These are phyloP conservation scores for Xiphophorus birchmanni DNA, from an alignment of 2,797 vertebrate species.

Conservation along the genomic window DNA sequence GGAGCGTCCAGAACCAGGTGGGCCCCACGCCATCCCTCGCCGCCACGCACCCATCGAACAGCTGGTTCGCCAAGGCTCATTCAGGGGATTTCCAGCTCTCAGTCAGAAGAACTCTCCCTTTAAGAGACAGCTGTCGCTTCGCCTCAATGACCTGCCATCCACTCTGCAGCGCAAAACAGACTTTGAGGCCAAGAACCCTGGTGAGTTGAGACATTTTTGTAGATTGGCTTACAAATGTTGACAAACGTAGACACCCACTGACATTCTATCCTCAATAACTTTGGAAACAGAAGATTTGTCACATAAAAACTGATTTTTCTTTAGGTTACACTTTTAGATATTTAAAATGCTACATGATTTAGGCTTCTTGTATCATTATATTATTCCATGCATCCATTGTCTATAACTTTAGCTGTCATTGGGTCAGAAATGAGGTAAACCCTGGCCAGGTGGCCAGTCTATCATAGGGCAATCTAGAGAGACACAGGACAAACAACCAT, in stretches of 20 bases:
- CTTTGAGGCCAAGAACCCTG: constrained; percentile 86
- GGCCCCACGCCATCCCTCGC: constrained; percentile 89
- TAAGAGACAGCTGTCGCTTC: constrained; percentile 91
- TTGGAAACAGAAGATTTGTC: background rate
- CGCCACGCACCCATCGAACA: constrained; percentile 94
- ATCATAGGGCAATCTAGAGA: background rate
- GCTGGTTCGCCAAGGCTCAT: constrained; percentile 93
- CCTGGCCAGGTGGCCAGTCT: background rate
- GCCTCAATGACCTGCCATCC: constrained; percentile 93
- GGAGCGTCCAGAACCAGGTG: constrained; percentile 84
- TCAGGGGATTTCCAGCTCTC: constrained; percentile 90
- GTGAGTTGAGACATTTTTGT: constrained; percentile 61
- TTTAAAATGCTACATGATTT: background rate
- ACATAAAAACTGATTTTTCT: background rate
- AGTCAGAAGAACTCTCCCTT: constrained; percentile 95
- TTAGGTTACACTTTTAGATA: background rate
- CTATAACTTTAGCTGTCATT: background rate
- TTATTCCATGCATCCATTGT: background rate
- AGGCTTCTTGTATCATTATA: background rate
- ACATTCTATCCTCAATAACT: constrained; percentile 8
- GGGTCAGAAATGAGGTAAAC: background rate
- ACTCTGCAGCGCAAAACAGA: constrained; percentile 91
- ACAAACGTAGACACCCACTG: constrained; percentile 15
- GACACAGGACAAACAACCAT: background rate
- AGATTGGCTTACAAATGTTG: constrained; percentile 3